A percentile compares a stretch with the other conserved stretches of the same genome.
Conservation (phyloP, 2,797 vertebrate genomes). For the Chelon labrosus region DNA sequence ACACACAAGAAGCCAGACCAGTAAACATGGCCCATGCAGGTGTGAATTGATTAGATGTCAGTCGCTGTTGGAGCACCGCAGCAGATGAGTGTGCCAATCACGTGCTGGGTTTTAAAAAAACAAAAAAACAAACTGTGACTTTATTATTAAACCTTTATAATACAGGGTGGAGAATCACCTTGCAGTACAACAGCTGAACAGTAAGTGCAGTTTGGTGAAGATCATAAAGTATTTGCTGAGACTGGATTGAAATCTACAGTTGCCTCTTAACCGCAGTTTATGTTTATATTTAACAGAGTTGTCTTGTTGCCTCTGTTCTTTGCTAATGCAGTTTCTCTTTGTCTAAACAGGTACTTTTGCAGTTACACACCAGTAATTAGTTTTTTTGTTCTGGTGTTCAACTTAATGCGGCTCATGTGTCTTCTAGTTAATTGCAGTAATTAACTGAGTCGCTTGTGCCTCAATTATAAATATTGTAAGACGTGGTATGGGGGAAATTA, state of each 20-base stretch:
- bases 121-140: neutral
- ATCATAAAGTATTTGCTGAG: neutral
- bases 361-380: neutral
- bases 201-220: constrained; percentile 49
- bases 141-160: constrained; percentile 28
- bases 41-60: neutral
- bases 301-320: neutral
- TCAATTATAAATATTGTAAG: neutral
- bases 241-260: neutral
- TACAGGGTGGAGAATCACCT: neutral
- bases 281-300: neutral
- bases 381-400: neutral
- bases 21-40: constrained; percentile 24
- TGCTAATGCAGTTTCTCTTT: neutral
- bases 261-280: neutral
- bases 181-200: constrained; percentile 23
- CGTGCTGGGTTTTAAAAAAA: constrained; percentile 24
- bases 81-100: constrained; percentile 45
- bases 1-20: constrained; percentile 28
- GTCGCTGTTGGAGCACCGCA: constrained; percentile 16
- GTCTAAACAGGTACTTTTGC: neutral
- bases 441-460: neutral
- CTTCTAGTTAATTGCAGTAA: neutral
- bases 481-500: neutral
- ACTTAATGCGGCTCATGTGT: neutral